A percentile compares a stretch with the other conserved stretches of the same genome.
Evolutionary conservation across 1,140 invertebrate genomes (phyloP).

Genomic region (Cotesia glomerata): DNA sequence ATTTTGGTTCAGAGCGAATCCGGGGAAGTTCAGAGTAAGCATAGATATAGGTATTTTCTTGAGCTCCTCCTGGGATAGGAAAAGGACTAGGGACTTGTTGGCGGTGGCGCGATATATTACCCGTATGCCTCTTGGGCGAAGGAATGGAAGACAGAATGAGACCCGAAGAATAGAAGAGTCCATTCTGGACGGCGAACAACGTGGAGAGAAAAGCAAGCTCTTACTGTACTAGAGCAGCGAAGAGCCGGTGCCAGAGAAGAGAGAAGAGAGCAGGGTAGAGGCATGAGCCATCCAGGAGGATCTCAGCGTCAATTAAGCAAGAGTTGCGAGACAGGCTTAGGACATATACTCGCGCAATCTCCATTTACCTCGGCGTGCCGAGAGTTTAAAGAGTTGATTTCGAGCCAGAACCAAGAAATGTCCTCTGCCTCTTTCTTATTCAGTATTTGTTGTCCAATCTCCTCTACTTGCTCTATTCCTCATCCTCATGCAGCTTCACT

Average conservation of each 20-base stretch:
- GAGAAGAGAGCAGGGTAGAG: no score
- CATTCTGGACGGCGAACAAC: background rate
- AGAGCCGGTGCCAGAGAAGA: constrained; percentile 1
- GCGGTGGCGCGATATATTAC: constrained; percentile 29
- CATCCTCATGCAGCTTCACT: background rate
- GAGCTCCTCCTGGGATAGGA: no score
- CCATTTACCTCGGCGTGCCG: constrained; percentile 41
- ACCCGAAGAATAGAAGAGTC: no score
- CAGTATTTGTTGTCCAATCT: constrained; percentile 10
- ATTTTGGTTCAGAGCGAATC: no score
- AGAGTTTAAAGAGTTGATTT: constrained; percentile 37
- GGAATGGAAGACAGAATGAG: no score
- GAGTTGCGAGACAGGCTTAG: constrained; percentile 48
- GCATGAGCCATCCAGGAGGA: constrained; percentile 38
- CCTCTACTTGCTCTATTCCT: constrained; percentile 16
- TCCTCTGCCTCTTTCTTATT: constrained; percentile 22
- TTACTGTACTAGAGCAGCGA: constrained; percentile 23
- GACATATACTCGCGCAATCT: constrained; percentile 49
- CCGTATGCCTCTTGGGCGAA: no score
- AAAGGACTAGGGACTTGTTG: background rate
- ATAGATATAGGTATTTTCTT: no score
- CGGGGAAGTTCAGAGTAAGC: no score
- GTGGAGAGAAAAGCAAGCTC: constrained; percentile 14
- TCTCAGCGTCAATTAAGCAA: constrained; percentile 52
- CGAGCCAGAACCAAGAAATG: constrained; percentile 25